A percentile compares a stretch with the other conserved stretches of the same genome.
These are phyloP conservation scores for Illadopsis cleaveri DNA, from an alignment of 2,113 vertebrate species.

Conservation along the genomic window DNA sequence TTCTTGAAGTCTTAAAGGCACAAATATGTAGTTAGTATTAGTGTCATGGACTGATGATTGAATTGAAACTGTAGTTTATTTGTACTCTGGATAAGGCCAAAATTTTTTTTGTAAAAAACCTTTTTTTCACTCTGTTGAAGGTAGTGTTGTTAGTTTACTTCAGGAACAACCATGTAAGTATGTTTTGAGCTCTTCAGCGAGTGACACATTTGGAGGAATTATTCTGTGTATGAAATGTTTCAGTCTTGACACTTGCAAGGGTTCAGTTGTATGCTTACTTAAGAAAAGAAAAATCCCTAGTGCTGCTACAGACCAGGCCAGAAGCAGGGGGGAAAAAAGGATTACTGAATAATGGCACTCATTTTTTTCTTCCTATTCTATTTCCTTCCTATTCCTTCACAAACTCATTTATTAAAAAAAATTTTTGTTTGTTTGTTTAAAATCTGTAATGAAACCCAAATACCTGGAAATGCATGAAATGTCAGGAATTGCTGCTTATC, in stretches of 20 bases:
- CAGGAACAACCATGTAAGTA: not conserved
- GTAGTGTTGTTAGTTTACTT: not conserved
- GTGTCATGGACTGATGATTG: not conserved
- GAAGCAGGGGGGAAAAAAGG: accelerated
- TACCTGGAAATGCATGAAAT: not conserved
- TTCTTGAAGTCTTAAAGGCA: not conserved
- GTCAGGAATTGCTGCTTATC: not conserved
- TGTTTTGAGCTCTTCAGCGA: not conserved
- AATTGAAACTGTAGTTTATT: not conserved
- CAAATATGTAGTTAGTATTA: not conserved
- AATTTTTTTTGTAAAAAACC: not conserved
- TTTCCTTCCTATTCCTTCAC: not conserved
- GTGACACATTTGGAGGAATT: not conserved
- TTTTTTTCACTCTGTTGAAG: not conserved
- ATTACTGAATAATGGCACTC: not conserved
- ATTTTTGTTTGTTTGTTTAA: not conserved
- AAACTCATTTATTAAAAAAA: not conserved
- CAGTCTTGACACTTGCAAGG: not conserved
- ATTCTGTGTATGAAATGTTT: not conserved
- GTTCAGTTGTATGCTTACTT: not conserved
- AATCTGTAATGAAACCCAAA: not conserved
- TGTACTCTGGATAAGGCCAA: not conserved
- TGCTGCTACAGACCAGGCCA: not conserved
- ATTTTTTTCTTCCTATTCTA: not conserved
- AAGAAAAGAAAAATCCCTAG: not conserved